Evolutionary conservation across 2,797 vertebrate species (phyloP).

Genomic region (Halcyon badia): DNA sequence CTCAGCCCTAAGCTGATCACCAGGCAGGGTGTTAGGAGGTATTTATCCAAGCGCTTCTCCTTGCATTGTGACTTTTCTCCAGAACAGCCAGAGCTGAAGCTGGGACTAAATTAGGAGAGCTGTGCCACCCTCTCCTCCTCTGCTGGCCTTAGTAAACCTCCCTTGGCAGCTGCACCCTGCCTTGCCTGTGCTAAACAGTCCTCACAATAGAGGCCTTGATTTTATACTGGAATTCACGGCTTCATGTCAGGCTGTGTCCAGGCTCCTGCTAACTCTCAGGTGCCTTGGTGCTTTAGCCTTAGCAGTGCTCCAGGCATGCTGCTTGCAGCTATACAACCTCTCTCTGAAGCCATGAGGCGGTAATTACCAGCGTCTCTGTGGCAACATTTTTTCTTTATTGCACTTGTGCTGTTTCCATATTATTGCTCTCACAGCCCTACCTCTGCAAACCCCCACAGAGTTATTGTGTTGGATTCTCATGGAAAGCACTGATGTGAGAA

Average conservation of each 20-base stretch:
- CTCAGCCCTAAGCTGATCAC: constrained; percentile 59
- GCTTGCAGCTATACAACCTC: not conserved
- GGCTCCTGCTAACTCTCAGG: not conserved
- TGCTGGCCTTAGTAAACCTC: constrained; percentile 13
- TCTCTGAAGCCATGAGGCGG: not conserved
- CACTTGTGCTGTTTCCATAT: not conserved
- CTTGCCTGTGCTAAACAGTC: not conserved
- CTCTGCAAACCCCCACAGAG: not conserved
- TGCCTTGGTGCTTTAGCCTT: not conserved
- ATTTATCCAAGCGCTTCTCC: constrained; percentile 30
- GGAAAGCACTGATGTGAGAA: not conserved
- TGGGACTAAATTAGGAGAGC: constrained; percentile 13
- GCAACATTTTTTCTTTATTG: constrained; percentile 1
- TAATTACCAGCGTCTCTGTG: not conserved
- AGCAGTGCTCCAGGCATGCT: not conserved
- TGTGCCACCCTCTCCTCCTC: not conserved
- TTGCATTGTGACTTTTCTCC: not conserved
- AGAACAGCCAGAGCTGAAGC: not conserved
- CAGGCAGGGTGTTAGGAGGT: constrained; percentile 35
- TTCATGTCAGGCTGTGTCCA: not conserved
- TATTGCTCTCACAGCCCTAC: not conserved
- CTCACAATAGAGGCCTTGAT: not conserved
- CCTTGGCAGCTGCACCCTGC: not conserved
- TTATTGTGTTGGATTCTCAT: not conserved
- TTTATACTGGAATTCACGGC: not conserved